These are phyloP conservation scores for Scaptomyza montana DNA, from an alignment of 1,140 invertebrate species.

Conservation along the genomic window DNA sequence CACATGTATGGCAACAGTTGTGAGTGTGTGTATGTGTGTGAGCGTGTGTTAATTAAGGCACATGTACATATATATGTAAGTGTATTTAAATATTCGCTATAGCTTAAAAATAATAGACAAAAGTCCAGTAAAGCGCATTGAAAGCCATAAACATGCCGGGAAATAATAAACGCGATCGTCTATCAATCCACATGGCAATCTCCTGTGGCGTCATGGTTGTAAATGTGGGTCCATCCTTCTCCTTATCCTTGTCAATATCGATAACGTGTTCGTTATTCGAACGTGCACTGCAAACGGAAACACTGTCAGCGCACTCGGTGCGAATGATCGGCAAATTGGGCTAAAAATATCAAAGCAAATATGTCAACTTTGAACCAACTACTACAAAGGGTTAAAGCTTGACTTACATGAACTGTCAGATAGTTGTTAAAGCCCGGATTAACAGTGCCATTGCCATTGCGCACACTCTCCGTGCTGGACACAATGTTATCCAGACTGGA, in stretches of 20 bases:
- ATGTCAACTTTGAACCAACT: neutral
- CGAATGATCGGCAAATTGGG: constrained; percentile 78
- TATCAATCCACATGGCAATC: constrained; percentile 93
- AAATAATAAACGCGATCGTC: constrained; percentile 90
- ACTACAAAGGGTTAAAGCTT: neutral
- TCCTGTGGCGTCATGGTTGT: constrained; percentile 94
- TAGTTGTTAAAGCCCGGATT: constrained; percentile 86
- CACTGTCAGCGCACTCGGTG: constrained; percentile 72
- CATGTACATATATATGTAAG: neutral
- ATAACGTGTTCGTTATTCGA: constrained; percentile 70
- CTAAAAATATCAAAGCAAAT: constrained; percentile 6
- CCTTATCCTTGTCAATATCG: constrained; percentile 68
- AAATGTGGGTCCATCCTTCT: constrained; percentile 84
- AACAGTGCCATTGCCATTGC: constrained; percentile 70
- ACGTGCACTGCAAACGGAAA: constrained; percentile 64
- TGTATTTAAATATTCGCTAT: constrained; percentile 11
- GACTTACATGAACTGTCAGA: constrained; percentile 85
- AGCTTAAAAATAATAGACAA: constrained; percentile 85
- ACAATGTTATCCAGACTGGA: constrained; percentile 86
- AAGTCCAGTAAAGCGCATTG: constrained; percentile 93
- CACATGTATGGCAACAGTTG: constrained; percentile 50
- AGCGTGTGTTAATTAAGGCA: constrained; percentile 8
- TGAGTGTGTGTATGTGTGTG: neutral
- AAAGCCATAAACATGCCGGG: constrained; percentile 91
- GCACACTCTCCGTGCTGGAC: constrained; percentile 78